Base-by-base conservation (phyloP, 1,140 invertebrate genomes). In the Bombus soroeensis region DNA sequence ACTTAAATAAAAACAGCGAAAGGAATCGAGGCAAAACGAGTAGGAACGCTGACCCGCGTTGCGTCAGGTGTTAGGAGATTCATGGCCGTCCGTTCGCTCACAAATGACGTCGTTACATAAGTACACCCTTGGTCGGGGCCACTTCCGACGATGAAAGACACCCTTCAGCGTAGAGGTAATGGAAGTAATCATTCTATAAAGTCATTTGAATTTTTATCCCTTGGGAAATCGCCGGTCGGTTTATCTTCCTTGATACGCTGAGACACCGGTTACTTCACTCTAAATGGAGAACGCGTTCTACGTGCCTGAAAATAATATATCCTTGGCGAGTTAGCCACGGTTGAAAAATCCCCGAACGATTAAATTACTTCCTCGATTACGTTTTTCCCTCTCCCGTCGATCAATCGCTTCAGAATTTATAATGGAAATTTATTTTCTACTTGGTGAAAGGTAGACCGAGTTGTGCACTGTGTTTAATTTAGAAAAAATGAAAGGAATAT, bases 51-150 rank as follows among this genome's bases (percentile, higher is more conserved):
- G 89, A 89, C 81, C 88, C 47, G 64, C 1, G 39, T 68, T 75
- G 81, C 85, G 85, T 90, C 85, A 87, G 81, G 85, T 90, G 88
- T 72, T 77, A 47, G 57, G 83, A 91, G 88, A 91, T 89, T 90
- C 90, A 89, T 89, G 90, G 64, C 82, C 74, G 77, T 57, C 68
- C 70, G 87, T 91, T 81, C 70, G 73, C 39, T 87, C 85, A 62
- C 90, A 89, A 91, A 91, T 81, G 87, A 91, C 86, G 83, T 91
- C 88, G 83, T 91, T 91, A 91, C 83, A 76, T 89, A 91, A 89
- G 90, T 89, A 91, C 90, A 82, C 83, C 78, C 87, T 59, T 64
- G 22, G 34, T 64, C 64, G 34, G 83, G 74, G 59, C 68, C 74
- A 64, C 81, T 81, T 71, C 37, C 71, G 34, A 68, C 59, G 79